Base-by-base conservation (phyloP, 2,888 invertebrate genomes). In the Sinelater perroti region DNA sequence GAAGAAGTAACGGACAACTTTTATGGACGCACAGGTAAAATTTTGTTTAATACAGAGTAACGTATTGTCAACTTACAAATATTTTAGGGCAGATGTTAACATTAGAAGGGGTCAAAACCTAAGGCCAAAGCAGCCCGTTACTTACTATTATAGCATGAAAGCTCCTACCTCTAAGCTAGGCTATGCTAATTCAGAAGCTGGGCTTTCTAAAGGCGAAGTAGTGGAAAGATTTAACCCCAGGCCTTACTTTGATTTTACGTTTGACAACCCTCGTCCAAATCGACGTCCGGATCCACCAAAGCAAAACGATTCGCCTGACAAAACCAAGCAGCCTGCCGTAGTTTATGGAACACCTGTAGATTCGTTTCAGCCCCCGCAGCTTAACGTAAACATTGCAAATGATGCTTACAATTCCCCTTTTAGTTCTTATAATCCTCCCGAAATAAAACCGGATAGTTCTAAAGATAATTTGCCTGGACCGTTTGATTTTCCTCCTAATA, bases 161-260 rank as follows among this genome's bases (percentile, higher is more conserved):
- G 18, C n/a, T 4, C 47, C 58, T 11, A 16, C 46, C 11, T 59
- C 64, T 13, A 64, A 65, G 60, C 16, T 65, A 2, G 63, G 62
- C 26, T 33, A 62, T 20, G 57, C 33, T 0, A 47, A 65, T 17
- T 20, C 30, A 16, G 68, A 70, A 18, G 24, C 46, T 17, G 45
- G 72, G 13, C 75, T 76, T 8, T 73, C 68, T 17, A 70, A 71
- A 50, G 78, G 77, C 13, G 77, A 77, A 65, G 75, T 77, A 6
- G 74, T 78, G 66, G 77, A 78, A 47, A 64, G 79, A 28, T 79
- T 75, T 54, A 74, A 78, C 60, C 75, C 76, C 1, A 67, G 70
- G 46, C 79, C 79, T 2, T 75, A 74, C 60, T 78, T 78, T 57
- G 70, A 71, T 17, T 77, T 75, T 47, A 62, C 55, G 21, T 60